phyloP scores from a whole-genome alignment of 1,140 invertebrate genomes.

The Amyelois transitella region DNA sequence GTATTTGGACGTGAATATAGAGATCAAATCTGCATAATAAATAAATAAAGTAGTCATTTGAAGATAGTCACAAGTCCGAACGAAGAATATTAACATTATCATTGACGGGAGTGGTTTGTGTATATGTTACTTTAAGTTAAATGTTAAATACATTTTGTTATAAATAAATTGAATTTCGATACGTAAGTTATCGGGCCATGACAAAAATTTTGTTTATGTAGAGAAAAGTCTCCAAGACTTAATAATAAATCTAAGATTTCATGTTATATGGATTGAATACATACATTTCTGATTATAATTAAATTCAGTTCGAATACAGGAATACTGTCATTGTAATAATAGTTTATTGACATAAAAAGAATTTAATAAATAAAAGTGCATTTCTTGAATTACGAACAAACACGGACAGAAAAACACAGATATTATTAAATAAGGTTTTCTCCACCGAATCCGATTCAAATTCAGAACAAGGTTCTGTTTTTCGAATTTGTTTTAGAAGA shows the following conservation, averaged over 20 bases:
- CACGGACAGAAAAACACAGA: background rate
- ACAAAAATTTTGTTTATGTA: conserved; percentile 48
- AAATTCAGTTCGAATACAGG: background rate
- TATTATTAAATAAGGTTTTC: conserved; percentile 28
- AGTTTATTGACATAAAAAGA: background rate
- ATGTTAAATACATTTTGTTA: conserved; percentile 47
- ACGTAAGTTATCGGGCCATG: conserved; percentile 63
- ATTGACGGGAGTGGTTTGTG: conserved; percentile 61
- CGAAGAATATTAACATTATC: conserved; percentile 54
- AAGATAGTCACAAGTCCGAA: conserved; percentile 52
- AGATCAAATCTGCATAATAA: conserved; percentile 42
- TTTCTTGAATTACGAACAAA: background rate
- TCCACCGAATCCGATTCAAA: conserved; percentile 66
- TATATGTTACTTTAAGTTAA: conserved; percentile 54
- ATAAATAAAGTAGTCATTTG: conserved; percentile 45
- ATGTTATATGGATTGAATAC: conserved; percentile 5
- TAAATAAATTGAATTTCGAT: conserved; percentile 55
- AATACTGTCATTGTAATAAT: background rate
- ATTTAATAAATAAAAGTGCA: background rate
- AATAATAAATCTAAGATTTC: conserved; percentile 31
- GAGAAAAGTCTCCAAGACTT: conserved; percentile 43
- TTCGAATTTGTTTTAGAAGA: conserved; percentile 43
- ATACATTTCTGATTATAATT: conserved; percentile 2
- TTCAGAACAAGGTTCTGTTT: conserved; percentile 63
- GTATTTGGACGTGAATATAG: conserved; percentile 39